Evolutionary conservation across 2,797 vertebrate species (phyloP), one percentile per base, ranked within the genome.

Genomic region (Poeciliopsis presidionis): DNA sequence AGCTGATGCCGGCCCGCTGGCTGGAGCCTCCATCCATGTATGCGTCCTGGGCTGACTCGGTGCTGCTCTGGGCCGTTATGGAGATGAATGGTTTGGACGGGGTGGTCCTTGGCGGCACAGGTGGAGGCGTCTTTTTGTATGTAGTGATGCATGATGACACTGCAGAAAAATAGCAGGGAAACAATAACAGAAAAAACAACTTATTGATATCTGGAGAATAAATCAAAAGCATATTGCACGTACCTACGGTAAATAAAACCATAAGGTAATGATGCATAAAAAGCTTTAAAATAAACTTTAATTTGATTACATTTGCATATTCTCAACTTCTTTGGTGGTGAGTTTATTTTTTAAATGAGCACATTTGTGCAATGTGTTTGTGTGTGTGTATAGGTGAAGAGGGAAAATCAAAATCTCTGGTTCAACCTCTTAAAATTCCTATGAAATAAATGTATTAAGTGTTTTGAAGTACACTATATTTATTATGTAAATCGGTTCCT

Each of bases 51-150:
- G 98, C 98, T n/a, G 98, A 99, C 93, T 99, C 98, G 0, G 98
- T 99, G 96, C 98, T 99, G 96, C 98, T 99, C 94, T 99, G 98
- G 59, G 98, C 98, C n/a, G 98, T 99, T 96, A 99, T 99, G 92
- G 98, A 99, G 90, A 99, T 99, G 94, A 99, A 99, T 0, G 98
- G 98, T 92, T 99, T 99, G 94, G 97, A 98, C 83, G 98, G 97
- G 77, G 97, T 99, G 94, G 91, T 94, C 36, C 98, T 97, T 7
- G 98, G 98, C 61, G 98, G 98, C 84, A 99, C 98, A 0, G 98
- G 98, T 59, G 98, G 98, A 0, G 98, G 98, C 5, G 97, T 99
- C 95, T 99, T 99, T 96, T 99, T 99, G 94, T 99, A 99, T 81
- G 98, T 99, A 85, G 98, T 99, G 93, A 99, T 99, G 94, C 98